Evolutionary conservation across 53 echinoderm and acorn worm species (phyloP).

Genomic region (Holothuria scabra): DNA sequence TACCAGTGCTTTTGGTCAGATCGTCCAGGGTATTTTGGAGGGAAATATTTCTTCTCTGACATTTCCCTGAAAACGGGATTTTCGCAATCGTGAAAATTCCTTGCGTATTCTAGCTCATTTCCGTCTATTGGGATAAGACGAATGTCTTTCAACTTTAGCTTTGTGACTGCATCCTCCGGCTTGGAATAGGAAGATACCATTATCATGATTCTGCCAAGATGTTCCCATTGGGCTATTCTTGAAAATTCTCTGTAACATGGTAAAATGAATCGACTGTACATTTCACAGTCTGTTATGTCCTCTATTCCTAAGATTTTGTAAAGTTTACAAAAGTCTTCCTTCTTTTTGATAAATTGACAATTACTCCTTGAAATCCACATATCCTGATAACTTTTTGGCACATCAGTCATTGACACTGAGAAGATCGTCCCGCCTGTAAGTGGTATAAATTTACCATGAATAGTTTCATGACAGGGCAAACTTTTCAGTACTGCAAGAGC

Average conservation of each 20-base stretch:
- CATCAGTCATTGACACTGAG: not conserved
- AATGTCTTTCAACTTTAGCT: not conserved
- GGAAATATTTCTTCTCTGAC: not conserved
- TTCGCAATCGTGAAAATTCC: not conserved
- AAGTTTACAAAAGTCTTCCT: not conserved
- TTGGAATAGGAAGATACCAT: not conserved
- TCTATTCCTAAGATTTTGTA: not conserved
- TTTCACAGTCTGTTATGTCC: not conserved
- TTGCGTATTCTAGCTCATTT: not conserved
- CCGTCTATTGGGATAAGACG: not conserved
- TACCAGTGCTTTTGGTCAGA: not conserved
- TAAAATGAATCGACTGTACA: not conserved
- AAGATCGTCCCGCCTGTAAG: not conserved
- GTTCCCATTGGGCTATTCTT: not conserved
- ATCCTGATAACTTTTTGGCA: not conserved
- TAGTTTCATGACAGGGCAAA: constrained; percentile 11
- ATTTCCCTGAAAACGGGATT: not conserved
- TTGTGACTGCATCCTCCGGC: not conserved
- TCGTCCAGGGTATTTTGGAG: not conserved
- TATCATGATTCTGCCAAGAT: not conserved
- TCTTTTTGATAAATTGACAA: not conserved
- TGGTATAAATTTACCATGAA: not conserved
- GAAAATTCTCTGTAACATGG: not conserved
- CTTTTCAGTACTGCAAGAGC: not conserved
- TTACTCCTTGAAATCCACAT: not conserved